Evolutionary conservation across 2,113 vertebrate species (phyloP), one percentile per base, ranked within the genome.

Genomic region (Entelurus aequoreus): DNA sequence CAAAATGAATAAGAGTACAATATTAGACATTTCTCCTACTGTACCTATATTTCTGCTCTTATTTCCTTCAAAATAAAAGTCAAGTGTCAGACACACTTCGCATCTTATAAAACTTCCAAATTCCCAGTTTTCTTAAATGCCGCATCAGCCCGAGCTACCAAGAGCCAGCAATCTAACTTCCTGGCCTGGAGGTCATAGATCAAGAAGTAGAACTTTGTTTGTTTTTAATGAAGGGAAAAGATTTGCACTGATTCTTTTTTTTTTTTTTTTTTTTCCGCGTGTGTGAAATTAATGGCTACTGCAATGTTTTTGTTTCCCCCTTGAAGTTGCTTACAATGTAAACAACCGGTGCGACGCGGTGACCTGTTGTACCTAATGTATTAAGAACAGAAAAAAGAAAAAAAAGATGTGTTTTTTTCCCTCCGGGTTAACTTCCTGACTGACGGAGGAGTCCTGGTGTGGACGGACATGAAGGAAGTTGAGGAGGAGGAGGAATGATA

Each of bases 241-340:
- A 65, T 50, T 81, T 81, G 82, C 83, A 82, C 81, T 81, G 81
- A 71, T 76, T 78, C 66, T 69, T 12, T 46, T 46, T 46, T 46
- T 46, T 9, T 44, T 9, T 11, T 44, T 9, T 9, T 9, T 46
- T 9, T 9, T 9, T 62, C 75, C 42, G 68, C 63, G 80, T 65
- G 36, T 60, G 69, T 74, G 74, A 44, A 83, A 46, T 46, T 11
- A 81, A 78, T 7, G 0, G 57, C 74, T 69, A 47, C 16, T 19
- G 55, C 55, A 8, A 38, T 44, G 57, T 63, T 76, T 57, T 44
- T 4, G 4, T 42, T 19, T 42, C 65, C 72, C 78, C 3, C 15
- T 70, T 21, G 42, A 63, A 70, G 63, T 75, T 71, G 63, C 67
- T 84, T 78, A 67, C 68, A 63, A 68, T 78, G 74, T 81, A 71